Conservation (phyloP, 2,797 vertebrate species). For the Halcyon leucocephala region DNA sequence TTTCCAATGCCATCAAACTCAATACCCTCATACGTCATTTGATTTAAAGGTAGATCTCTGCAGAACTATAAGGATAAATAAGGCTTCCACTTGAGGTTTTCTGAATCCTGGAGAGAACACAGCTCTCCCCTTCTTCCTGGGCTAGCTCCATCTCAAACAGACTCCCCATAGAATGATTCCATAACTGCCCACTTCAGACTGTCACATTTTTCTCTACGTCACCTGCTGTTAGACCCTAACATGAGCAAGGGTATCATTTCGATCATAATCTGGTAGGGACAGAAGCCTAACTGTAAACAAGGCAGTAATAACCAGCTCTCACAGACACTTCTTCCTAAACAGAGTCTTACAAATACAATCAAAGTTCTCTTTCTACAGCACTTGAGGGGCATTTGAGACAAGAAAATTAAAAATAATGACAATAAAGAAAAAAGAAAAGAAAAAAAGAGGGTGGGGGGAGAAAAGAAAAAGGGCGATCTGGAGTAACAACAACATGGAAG, state of each 20-base stretch:
- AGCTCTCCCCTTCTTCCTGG: not conserved
- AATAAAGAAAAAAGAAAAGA: not conserved
- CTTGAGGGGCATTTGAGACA: not conserved
- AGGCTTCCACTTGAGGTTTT: not conserved
- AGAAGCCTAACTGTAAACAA: not conserved
- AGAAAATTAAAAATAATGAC: fast-evolving
- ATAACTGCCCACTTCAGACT: not conserved
- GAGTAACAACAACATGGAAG: not conserved
- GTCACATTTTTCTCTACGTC: not conserved
- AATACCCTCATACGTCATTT: not conserved
- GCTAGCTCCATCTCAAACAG: not conserved
- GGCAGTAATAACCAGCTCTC: not conserved
- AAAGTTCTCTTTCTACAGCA: not conserved
- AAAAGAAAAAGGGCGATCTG: not conserved
- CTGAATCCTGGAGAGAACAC: not conserved
- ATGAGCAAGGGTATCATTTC: not conserved
- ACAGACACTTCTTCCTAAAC: not conserved
- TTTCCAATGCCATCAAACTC: not conserved
- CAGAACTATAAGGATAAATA: not conserved
- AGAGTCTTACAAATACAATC: not conserved
- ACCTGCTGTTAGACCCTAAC: not conserved
- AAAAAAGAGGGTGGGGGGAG: fast-evolving
- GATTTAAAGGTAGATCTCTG: not conserved
- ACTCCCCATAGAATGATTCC: not conserved
- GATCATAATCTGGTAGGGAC: not conserved